Evolutionary conservation across 1,140 invertebrate genomes (phyloP).

Genomic region (Hydropsyche tenuis): DNA sequence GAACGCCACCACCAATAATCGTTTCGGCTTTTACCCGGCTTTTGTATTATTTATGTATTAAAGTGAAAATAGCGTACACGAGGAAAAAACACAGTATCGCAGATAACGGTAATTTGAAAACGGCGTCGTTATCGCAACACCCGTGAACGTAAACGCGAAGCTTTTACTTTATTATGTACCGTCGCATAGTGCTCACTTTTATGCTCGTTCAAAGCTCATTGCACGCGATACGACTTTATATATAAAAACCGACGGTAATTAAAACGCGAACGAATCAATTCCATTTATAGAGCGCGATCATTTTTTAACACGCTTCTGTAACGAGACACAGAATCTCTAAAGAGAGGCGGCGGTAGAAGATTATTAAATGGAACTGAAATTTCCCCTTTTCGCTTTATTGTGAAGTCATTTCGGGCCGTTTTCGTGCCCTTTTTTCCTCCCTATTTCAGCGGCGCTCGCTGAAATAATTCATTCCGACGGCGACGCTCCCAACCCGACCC

Average conservation of each 20-base stretch:
- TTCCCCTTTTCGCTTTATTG: slow-evolving; percentile 43
- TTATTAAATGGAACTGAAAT: slow-evolving; percentile 44
- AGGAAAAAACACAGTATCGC: background rate
- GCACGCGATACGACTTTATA: no score
- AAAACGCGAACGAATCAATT: background rate
- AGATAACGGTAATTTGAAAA: slow-evolving; percentile 13
- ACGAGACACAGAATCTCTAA: background rate
- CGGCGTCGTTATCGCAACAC: background rate
- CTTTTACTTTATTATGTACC: background rate
- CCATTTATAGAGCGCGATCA: no score
- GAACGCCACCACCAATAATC: background rate
- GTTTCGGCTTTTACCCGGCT: background rate
- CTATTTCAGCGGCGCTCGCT: slow-evolving; percentile 18
- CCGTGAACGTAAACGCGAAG: background rate
- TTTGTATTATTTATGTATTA: slow-evolving; percentile 6
- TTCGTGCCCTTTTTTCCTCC: slow-evolving; percentile 34
- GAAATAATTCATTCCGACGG: slow-evolving; percentile 44
- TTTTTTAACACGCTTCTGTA: background rate
- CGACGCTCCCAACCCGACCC: background rate
- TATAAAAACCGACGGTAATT: background rate
- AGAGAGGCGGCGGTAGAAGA: background rate
- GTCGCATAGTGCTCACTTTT: background rate
- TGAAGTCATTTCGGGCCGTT: slow-evolving; percentile 30
- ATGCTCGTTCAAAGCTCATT: no score
- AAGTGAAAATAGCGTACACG: background rate